Conservation (phyloP, 2,797 vertebrate genomes). For the Apogon talboti region DNA sequence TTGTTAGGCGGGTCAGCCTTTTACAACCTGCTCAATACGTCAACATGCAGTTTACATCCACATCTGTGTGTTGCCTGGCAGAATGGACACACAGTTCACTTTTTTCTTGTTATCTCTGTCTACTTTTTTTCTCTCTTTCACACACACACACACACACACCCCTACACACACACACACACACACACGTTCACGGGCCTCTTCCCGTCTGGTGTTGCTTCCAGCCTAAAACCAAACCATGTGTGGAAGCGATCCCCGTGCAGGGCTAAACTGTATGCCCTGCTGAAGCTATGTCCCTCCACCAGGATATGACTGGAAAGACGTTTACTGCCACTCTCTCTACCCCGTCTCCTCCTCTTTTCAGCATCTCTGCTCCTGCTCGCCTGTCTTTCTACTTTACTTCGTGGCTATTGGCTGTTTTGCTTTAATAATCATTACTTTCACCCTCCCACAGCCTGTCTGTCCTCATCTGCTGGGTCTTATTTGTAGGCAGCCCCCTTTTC, state of each 20-base stretch:
- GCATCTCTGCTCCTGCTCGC: background rate
- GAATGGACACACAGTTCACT: slow-evolving; percentile 35
- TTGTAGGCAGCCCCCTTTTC: slow-evolving; percentile 5
- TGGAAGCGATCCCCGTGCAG: slow-evolving; percentile 58
- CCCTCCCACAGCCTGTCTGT: slow-evolving; percentile 9
- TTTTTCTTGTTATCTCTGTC: slow-evolving; percentile 14
- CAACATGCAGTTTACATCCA: slow-evolving; percentile 50
- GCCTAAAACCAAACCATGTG: slow-evolving; percentile 75
- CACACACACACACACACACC: slow-evolving; percentile 5
- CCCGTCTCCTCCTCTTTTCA: background rate
- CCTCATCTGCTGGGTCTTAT: slow-evolving; percentile 15
- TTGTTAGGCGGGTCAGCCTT: slow-evolving; percentile 30
- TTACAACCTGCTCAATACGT: slow-evolving; percentile 40
- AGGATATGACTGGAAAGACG: slow-evolving; percentile 5
- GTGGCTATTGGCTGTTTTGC: slow-evolving; percentile 18
- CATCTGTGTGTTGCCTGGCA: slow-evolving; percentile 43
- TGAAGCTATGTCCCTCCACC: slow-evolving; percentile 28
- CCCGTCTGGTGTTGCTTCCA: slow-evolving; percentile 69
- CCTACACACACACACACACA: slow-evolving; percentile 10
- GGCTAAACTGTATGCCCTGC: slow-evolving; percentile 45
- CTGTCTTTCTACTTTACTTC: slow-evolving; percentile 2
- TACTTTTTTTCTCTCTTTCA: background rate
- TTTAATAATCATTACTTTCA: slow-evolving; percentile 30
- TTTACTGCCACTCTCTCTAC: background rate
- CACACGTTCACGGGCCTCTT: slow-evolving; percentile 41